Percentiles rank a stretch among this genome's conserved stretches.
Evolutionary conservation across 1,140 invertebrate species (phyloP).

Genomic region (Nasonia longicornis): DNA sequence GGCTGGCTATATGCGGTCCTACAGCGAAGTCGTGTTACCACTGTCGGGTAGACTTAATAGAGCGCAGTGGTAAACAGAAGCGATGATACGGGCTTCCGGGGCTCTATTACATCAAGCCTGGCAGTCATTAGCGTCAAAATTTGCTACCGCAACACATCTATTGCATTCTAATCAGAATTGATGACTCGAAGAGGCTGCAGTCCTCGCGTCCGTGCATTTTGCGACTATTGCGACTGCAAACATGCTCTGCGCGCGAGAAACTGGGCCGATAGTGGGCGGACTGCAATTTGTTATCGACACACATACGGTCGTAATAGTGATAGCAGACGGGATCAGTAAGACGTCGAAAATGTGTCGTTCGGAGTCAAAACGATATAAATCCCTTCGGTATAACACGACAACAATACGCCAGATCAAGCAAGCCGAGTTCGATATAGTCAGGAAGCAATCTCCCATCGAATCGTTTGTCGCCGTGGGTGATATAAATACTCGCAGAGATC

Average conservation of each 20-base stretch:
- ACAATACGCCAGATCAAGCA: neutral
- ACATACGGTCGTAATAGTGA: no score
- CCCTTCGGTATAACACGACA: no score
- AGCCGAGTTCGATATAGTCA: neutral
- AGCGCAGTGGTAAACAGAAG: constrained; percentile 21
- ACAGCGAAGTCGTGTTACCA: constrained; percentile 20
- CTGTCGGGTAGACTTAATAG: constrained; percentile 1
- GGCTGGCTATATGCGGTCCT: constrained; percentile 27
- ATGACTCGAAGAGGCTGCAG: constrained; percentile 3
- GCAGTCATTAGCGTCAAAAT: constrained; percentile 19
- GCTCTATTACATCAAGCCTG: constrained; percentile 7
- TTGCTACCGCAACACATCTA: neutral
- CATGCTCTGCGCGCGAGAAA: no score
- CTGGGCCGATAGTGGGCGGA: no score
- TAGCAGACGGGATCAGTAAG: no score
- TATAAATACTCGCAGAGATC: no score
- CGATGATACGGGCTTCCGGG: constrained; percentile 2
- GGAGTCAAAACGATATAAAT: no score
- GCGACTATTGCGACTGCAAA: neutral
- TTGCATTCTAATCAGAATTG: constrained; percentile 21
- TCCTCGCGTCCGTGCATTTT: neutral
- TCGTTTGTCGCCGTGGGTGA: no score
- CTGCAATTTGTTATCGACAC: no score
- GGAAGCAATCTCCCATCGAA: no score
- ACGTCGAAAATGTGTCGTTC: no score